These are phyloP conservation scores for Drosophila mimetica DNA, from an alignment of 2,888 invertebrate species.

Conservation along the genomic window DNA sequence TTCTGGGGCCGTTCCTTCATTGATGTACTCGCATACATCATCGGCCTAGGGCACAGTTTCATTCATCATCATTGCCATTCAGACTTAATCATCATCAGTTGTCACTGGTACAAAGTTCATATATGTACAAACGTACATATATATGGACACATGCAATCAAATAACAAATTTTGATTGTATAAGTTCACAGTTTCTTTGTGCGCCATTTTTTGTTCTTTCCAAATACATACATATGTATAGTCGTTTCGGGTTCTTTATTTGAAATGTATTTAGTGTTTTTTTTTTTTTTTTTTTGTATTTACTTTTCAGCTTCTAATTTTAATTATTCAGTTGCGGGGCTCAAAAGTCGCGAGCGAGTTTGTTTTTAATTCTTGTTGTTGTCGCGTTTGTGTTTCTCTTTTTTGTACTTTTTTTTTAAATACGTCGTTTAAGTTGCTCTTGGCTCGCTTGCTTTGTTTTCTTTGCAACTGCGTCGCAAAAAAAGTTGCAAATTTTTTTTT, in stretches of 20 bases:
- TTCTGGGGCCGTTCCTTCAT: constrained; percentile 8
- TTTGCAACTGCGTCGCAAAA: constrained; percentile 69
- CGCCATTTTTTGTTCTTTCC: constrained; percentile 63
- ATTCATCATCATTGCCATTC: constrained; percentile 28
- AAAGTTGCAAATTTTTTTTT: constrained; percentile 30
- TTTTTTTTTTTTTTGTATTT: constrained; percentile 61
- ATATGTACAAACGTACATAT: constrained; percentile 43
- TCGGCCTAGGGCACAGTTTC: constrained; percentile 17
- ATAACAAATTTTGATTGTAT: constrained; percentile 63
- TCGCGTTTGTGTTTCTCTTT: constrained; percentile 38
- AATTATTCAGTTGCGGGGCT: constrained; percentile 78
- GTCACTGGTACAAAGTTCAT: constrained; percentile 77
- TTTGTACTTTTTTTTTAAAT: constrained; percentile 48
- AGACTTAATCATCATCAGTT: constrained; percentile 40
- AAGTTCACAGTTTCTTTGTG: constrained; percentile 75
- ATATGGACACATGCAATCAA: constrained; percentile 44
- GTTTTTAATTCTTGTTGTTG: constrained; percentile 65
- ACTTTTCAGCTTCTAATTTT: constrained; percentile 76
- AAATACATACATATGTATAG: constrained; percentile 44
- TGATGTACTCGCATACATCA: constrained; percentile 10
- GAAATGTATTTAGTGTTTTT: constrained; percentile 47
- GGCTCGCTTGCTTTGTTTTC: constrained; percentile 47
- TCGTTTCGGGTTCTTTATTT: constrained; percentile 61
- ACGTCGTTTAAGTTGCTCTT: constrained; percentile 65
- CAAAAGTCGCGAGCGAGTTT: constrained; percentile 74